Percentiles rank a stretch among this genome's conserved stretches.
Evolutionary conservation across 64 coral and sea anemone species (phyloP).

Genomic region (Platygyra sinensis): DNA sequence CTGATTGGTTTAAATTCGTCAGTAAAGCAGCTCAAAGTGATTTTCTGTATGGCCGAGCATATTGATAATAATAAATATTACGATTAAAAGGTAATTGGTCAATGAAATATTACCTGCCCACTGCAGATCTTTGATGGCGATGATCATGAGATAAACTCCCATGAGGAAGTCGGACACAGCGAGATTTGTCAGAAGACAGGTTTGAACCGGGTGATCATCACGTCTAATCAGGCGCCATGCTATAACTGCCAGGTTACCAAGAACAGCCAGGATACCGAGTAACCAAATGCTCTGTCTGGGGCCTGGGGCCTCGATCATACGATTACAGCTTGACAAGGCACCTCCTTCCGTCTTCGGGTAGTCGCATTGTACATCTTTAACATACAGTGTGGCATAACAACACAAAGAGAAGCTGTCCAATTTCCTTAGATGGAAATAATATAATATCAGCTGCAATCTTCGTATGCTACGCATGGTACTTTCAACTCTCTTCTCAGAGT

Average conservation of each 20-base stretch:
- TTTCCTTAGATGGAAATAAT: not conserved
- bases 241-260: slow-evolving; percentile 14
- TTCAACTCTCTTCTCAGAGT: too few relatives aligned
- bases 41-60: too few relatives aligned
- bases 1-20: too few relatives aligned
- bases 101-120: not conserved
- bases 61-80: too few relatives aligned
- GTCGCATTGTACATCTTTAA: not conserved
- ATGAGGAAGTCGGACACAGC: slow-evolving; percentile 22
- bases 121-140: slow-evolving; percentile 1
- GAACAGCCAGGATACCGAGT: slow-evolving; percentile 6
- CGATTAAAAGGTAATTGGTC: not conserved
- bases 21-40: too few relatives aligned
- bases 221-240: slow-evolving; percentile 28
- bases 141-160: slow-evolving; percentile 23
- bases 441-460: too few relatives aligned
- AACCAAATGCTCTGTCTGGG: slow-evolving; percentile 6
- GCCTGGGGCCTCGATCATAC: slow-evolving; percentile 1
- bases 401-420: slow-evolving; percentile 33
- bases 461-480: too few relatives aligned
- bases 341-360: not conserved
- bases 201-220: slow-evolving; percentile 29
- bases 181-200: slow-evolving; percentile 22
- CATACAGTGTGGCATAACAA: not conserved
- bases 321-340: slow-evolving; percentile 14